These are phyloP conservation scores for Musca vetustissima DNA, from an alignment of 1,140 invertebrate genomes.

Conservation along the genomic window DNA sequence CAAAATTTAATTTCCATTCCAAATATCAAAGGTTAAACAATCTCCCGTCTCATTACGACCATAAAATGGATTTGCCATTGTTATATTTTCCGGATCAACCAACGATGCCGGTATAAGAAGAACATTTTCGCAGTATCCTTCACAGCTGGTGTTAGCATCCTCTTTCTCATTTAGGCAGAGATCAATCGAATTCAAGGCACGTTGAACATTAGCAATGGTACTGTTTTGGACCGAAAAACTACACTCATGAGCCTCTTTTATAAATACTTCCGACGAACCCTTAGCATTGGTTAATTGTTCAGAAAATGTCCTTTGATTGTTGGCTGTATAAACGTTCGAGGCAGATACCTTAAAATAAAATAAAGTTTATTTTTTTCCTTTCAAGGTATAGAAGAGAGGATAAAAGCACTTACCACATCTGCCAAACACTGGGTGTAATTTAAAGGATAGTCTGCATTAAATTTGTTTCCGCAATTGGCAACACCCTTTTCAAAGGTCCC, in stretches of 20 bases:
- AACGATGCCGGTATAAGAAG: not conserved
- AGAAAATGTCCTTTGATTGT: not conserved
- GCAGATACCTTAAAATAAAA: not conserved
- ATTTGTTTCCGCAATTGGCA: not conserved
- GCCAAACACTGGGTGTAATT: not conserved
- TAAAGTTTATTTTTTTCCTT: not conserved
- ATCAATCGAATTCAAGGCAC: not conserved
- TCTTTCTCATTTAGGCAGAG: not conserved
- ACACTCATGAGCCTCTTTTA: not conserved
- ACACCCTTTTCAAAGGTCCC: not conserved
- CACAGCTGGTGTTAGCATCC: too few relatives aligned
- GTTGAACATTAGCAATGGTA: not conserved
- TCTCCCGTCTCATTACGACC: not conserved
- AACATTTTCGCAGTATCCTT: not conserved
- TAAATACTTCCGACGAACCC: not conserved
- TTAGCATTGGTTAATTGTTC: not conserved
- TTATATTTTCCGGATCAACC: not conserved
- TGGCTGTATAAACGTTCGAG: not conserved
- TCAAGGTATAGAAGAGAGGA: not conserved
- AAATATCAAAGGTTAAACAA: conserved; percentile 5
- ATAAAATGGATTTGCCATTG: conserved; percentile 11
- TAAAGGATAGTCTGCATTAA: too few relatives aligned
- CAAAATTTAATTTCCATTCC: too few relatives aligned
- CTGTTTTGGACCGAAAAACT: not conserved
- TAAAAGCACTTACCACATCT: conserved; percentile 3